Evolutionary conservation across 2,113 vertebrate species (phyloP), one percentile per base, ranked within the genome.

Genomic region (Egretta garzetta): DNA sequence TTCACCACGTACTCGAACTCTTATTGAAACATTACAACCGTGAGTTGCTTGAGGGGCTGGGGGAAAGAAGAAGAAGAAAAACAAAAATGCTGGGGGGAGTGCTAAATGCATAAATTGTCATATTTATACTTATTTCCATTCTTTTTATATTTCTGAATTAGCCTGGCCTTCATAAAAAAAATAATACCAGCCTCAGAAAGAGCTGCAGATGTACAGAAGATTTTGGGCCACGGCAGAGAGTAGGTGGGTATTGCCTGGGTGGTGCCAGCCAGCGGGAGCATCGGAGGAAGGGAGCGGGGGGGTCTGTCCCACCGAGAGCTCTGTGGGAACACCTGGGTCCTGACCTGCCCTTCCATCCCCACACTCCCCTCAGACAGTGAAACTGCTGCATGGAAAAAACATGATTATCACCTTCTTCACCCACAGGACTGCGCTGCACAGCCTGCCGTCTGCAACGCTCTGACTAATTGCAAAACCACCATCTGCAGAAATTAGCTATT

Each of bases 291-390:
- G 33, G 35, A 55, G 32, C 0, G 3, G 19, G 17, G 12, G 12
- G 12, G 10, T 8, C 17, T 13, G 2, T 49, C 33, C 63, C 9
- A 1, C 24, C 1, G 0, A n/a, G 43, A 35, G 47, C 59, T 62
- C 47, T 14, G 50, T 1, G 1, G 64, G n/a, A 39, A 23, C 1
- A 0, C 24, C n/a, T 11, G 12, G 2, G 1, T 28, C 50, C 47
- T 43, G 32, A 4, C 23, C 55, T 45, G 21, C n/a, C 33, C 49
- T 74, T 28, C 49, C 3, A 0, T 43, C 60, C 35, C 55, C 62
- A 33, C 0, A 1, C 9, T 55, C 27, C 55, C 32, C 74, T 60
- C 4, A 0, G 5, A 13, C 28, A 19, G 6, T 3, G 27, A 64
- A 24, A 47, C 26, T 19, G 24, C 49, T 22, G 30, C 30, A 4